A percentile compares a stretch with the other conserved stretches of the same genome.
These are phyloP conservation scores for Sylvilagus floridanus DNA, from an alignment of 2,797 vertebrate genomes.

Conservation along the genomic window DNA sequence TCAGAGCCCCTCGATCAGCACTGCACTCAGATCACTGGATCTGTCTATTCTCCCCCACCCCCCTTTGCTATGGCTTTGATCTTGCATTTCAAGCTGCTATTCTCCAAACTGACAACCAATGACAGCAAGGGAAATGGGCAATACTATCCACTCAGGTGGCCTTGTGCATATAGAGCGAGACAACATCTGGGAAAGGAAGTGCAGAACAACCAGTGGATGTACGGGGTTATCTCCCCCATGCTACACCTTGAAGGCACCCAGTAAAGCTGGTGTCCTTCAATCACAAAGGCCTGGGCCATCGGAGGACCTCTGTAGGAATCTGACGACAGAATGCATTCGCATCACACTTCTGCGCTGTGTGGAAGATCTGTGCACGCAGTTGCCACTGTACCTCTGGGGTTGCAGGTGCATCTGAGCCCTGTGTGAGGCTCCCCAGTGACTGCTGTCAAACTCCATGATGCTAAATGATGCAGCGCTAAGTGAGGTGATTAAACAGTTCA, in stretches of 20 bases:
- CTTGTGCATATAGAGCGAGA: background rate
- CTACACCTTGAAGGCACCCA: background rate
- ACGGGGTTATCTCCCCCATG: background rate
- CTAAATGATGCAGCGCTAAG: constrained; percentile 78
- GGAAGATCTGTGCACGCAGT: background rate
- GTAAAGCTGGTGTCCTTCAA: background rate
- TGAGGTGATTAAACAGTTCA: constrained; percentile 76
- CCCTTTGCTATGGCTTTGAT: background rate
- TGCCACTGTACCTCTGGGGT: background rate
- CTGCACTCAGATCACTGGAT: background rate
- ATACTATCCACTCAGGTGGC: background rate
- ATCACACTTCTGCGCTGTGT: rapidly evolving
- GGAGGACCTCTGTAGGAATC: background rate
- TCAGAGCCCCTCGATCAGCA: background rate
- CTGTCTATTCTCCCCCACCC: background rate
- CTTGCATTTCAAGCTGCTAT: background rate
- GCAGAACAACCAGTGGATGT: background rate
- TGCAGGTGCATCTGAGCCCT: background rate
- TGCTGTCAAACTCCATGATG: constrained; percentile 36
- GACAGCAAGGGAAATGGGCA: background rate
- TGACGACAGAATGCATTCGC: background rate
- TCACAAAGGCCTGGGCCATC: background rate
- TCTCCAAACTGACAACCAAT: background rate
- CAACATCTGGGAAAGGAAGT: background rate
- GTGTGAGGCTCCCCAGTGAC: background rate